Conservation (phyloP, 2,797 vertebrate genomes). For the Acanthiza pusilla region DNA sequence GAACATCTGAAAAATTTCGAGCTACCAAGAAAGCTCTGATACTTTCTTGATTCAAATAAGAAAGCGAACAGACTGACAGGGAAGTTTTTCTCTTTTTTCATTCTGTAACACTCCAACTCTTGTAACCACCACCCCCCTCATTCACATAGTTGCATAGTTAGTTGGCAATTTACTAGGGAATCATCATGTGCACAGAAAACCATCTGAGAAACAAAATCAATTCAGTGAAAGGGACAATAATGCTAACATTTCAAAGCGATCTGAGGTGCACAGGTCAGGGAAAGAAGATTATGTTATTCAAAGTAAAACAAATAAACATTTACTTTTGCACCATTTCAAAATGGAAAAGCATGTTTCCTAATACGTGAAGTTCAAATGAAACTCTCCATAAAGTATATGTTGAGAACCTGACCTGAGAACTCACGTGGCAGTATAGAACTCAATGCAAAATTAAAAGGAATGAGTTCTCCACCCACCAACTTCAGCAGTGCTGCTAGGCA, state of each 20-base stretch:
- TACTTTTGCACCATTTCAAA: background rate
- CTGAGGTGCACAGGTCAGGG: background rate
- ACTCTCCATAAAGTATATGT: background rate
- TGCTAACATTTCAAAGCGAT: background rate
- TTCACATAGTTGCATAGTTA: background rate
- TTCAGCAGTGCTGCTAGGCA: slow-evolving; percentile 17
- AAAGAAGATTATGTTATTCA: background rate
- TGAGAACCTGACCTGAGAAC: slow-evolving; percentile 15
- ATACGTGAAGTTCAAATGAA: slow-evolving; percentile 4
- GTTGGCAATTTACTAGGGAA: background rate
- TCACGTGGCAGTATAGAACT: background rate
- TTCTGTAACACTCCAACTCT: background rate
- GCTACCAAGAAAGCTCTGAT: background rate
- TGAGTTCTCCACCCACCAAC: slow-evolving; percentile 41
- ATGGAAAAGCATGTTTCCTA: background rate
- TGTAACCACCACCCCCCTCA: background rate
- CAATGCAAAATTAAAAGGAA: slow-evolving; percentile 60
- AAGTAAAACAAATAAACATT: slow-evolving; percentile 31
- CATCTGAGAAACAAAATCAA: background rate
- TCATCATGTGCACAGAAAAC: background rate
- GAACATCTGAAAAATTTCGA: background rate
- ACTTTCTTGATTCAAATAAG: background rate
- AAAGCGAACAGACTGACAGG: background rate
- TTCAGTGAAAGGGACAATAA: background rate
- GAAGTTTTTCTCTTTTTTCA: background rate